phyloP scores from a whole-genome alignment of 2,888 invertebrate species.

The Baccha elongata region DNA sequence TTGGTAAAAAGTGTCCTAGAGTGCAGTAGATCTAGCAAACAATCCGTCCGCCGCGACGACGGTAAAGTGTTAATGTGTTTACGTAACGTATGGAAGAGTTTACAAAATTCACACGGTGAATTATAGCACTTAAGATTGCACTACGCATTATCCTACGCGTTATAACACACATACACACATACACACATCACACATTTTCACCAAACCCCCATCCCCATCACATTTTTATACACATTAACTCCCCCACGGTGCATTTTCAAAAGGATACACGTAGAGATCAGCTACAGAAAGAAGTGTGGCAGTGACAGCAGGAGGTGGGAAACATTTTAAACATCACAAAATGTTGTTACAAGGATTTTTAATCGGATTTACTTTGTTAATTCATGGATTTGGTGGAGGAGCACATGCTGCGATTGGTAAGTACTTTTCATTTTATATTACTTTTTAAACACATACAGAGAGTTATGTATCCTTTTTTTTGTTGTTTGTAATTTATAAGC shows the following conservation, averaged over 20 bases:
- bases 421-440: slow-evolving; percentile 64
- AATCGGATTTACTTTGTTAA: slow-evolving; percentile 79
- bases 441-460: not conserved
- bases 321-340: slow-evolving; percentile 70
- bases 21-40: slow-evolving; percentile 42
- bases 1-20: slow-evolving; percentile 26
- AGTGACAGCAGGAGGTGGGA: slow-evolving; percentile 68
- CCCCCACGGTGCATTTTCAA: slow-evolving; percentile 41
- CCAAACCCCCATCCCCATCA: not conserved
- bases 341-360: slow-evolving; percentile 75
- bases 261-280: slow-evolving; percentile 44
- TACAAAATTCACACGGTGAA: slow-evolving; percentile 70
- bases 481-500: not conserved
- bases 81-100: slow-evolving; percentile 66
- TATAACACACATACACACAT: slow-evolving; percentile 60
- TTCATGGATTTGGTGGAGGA: slow-evolving; percentile 77
- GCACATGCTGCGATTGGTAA: slow-evolving; percentile 78
- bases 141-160: slow-evolving; percentile 73
- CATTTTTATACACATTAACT: slow-evolving; percentile 7
- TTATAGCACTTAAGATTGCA: slow-evolving; percentile 73
- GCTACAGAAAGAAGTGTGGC: slow-evolving; percentile 59
- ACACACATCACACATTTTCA: slow-evolving; percentile 40
- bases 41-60: slow-evolving; percentile 34
- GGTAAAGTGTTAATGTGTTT: slow-evolving; percentile 67
- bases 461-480: slow-evolving; percentile 4